phyloP scores from a whole-genome alignment of 2,797 vertebrate genomes.

The Poeciliopsis gracilis region DNA sequence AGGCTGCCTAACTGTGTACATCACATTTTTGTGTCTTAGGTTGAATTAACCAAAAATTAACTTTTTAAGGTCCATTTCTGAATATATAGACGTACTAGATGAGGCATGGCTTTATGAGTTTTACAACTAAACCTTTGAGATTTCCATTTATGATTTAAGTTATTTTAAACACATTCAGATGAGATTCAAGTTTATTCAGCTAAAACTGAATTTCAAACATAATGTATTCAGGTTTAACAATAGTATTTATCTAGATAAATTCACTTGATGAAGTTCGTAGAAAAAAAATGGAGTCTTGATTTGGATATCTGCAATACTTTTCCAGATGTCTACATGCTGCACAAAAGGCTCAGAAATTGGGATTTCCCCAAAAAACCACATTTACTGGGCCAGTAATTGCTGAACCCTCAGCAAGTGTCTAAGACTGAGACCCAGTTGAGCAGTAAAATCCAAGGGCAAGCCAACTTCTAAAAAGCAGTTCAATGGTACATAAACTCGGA shows the following conservation, averaged over 20 bases:
- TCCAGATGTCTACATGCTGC: not conserved
- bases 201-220: not conserved
- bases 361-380: not conserved
- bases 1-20: not conserved
- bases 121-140: not conserved
- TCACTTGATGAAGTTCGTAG: not conserved
- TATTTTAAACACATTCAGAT: not conserved
- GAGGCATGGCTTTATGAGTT: not conserved
- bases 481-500: not conserved
- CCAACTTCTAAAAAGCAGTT: not conserved
- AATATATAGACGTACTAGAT: not conserved
- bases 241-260: not conserved
- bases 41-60: not conserved
- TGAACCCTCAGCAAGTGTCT: not conserved
- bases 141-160: not conserved
- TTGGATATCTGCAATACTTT: not conserved
- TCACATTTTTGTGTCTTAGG: not conserved
- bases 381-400: not conserved
- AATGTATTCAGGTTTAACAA: not conserved
- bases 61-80: not conserved
- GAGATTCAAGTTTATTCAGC: not conserved
- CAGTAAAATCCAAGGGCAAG: not conserved
- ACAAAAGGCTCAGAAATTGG: not conserved
- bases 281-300: not conserved
- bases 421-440: not conserved